phyloP scores from a whole-genome alignment of 2,113 vertebrate species.

The Silurus glanis region DNA sequence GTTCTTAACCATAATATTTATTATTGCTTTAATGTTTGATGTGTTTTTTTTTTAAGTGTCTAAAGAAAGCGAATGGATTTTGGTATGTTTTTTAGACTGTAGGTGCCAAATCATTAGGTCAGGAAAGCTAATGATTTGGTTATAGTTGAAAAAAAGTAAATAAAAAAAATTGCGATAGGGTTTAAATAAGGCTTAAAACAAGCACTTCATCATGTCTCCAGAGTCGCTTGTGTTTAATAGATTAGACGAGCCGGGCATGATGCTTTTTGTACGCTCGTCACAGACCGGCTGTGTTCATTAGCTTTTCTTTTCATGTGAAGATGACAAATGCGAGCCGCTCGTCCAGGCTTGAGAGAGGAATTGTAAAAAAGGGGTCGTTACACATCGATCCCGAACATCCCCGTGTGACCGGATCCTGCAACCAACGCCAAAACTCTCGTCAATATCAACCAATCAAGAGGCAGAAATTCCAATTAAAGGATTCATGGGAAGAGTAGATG shows the following conservation, averaged over 20 bases:
- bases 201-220: slow-evolving; percentile 33
- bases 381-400: slow-evolving; percentile 16
- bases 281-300: slow-evolving; percentile 56
- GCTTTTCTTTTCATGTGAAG: slow-evolving; percentile 53
- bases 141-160: background rate
- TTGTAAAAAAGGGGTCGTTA: slow-evolving; percentile 47
- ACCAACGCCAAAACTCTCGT: slow-evolving; percentile 35
- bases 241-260: slow-evolving; percentile 56
- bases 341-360: slow-evolving; percentile 54
- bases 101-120: slow-evolving; percentile 31
- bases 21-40: slow-evolving; percentile 45
- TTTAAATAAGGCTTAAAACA: slow-evolving; percentile 34
- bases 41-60: slow-evolving; percentile 49
- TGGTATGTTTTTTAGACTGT: background rate
- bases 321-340: slow-evolving; percentile 34
- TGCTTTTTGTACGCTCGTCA: slow-evolving; percentile 55
- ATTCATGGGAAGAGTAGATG: slow-evolving; percentile 32
- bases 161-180: slow-evolving; percentile 18
- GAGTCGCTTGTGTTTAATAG: slow-evolving; percentile 50
- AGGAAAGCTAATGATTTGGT: slow-evolving; percentile 13
- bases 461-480: slow-evolving; percentile 36
- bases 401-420: slow-evolving; percentile 22
- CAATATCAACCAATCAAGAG: slow-evolving; percentile 43
- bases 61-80: slow-evolving; percentile 42
- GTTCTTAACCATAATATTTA: slow-evolving; percentile 27